Evolutionary conservation across 2,797 vertebrate species (phyloP).

Genomic region (Cercopithecus mitis): DNA sequence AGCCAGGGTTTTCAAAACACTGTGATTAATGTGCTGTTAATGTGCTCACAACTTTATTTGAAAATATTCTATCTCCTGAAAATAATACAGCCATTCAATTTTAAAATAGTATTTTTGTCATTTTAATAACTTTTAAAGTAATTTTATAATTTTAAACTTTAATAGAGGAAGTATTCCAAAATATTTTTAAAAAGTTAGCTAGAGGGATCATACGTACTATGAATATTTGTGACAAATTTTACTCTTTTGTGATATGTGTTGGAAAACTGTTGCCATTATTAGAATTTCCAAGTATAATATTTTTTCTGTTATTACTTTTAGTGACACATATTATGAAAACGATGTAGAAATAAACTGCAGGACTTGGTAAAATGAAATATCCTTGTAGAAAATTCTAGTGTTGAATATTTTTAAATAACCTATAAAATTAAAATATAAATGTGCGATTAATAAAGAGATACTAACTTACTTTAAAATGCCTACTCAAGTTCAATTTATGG

Average conservation of each 20-base stretch:
- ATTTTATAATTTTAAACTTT: slow-evolving; percentile 44
- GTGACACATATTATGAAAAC: background rate
- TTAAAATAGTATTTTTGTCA: slow-evolving; percentile 22
- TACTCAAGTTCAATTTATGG: background rate
- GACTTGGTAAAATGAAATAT: slow-evolving; percentile 1
- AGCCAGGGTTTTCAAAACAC: background rate
- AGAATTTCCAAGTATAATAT: slow-evolving; percentile 32
- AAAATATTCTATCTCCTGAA: background rate
- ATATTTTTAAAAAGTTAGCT: slow-evolving; percentile 54
- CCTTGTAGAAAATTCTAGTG: background rate
- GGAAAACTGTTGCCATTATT: background rate
- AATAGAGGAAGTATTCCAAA: slow-evolving; percentile 49
- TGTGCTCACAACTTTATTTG: background rate
- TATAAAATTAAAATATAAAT: background rate
- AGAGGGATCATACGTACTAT: background rate
- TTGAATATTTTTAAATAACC: background rate
- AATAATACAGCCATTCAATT: slow-evolving; percentile 9
- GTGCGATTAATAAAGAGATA: background rate
- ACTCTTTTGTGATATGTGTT: background rate
- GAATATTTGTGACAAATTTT: slow-evolving; percentile 39
- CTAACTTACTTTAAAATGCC: background rate
- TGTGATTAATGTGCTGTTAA: background rate
- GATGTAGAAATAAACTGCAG: background rate
- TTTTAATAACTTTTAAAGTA: slow-evolving; percentile 36
- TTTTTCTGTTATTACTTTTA: slow-evolving; percentile 36